Percentiles rank a stretch among this genome's conserved stretches.
These are phyloP conservation scores for Anoncus sp. DNA, from an alignment of 2,888 invertebrate genomes.

Conservation along the genomic window DNA sequence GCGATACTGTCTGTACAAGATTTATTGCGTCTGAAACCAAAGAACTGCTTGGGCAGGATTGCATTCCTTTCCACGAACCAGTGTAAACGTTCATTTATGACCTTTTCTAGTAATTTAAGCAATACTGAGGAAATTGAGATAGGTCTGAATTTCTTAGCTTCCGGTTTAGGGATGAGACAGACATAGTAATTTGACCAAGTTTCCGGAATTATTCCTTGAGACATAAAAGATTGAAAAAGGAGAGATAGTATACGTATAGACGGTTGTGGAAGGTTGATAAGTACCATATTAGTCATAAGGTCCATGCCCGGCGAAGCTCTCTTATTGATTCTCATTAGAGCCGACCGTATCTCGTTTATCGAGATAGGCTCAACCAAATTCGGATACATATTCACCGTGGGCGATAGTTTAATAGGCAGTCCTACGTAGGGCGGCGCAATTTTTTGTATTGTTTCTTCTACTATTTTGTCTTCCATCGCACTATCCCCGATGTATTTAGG, in stretches of 20 bases:
- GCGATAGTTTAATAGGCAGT: no score
- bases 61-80: no score
- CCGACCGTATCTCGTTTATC: background rate
- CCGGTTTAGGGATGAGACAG: constrained; percentile 16
- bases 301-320: background rate
- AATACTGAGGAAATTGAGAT: constrained; percentile 12
- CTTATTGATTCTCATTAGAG: no score
- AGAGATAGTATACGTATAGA: background rate
- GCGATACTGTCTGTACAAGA: constrained; percentile 12
- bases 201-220: background rate
- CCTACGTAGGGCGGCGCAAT: no score
- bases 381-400: no score
- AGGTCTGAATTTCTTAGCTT: background rate
- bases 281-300: constrained; percentile 1
- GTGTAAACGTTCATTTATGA: no score
- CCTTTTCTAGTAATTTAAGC: no score
- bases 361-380: background rate
- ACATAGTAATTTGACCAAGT: constrained; percentile 4
- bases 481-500: background rate
- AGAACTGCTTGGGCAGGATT: no score
- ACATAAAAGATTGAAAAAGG: background rate
- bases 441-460: constrained; percentile 6
- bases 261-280: background rate
- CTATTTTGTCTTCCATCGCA: background rate
- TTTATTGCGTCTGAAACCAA: no score